Percentiles rank a stretch among this genome's conserved stretches.
Evolutionary conservation across 2,797 vertebrate species (phyloP).

Genomic region (Anabacerthia variegaticeps): DNA sequence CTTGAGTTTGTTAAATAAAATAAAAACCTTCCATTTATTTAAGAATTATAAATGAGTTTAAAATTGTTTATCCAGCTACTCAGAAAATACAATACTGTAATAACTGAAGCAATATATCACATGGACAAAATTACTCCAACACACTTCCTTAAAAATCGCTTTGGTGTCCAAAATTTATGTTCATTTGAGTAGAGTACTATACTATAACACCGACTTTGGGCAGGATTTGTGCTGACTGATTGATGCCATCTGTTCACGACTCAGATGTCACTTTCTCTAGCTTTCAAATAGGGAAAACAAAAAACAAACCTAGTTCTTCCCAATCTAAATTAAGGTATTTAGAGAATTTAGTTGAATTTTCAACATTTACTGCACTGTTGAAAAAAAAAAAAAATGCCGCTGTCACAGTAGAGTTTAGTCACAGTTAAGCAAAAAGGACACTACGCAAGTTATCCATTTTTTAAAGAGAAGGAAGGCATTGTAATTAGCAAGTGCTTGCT

Average conservation of each 20-base stretch:
- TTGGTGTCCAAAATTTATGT: background rate
- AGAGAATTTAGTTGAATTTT: background rate
- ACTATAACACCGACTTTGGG: background rate
- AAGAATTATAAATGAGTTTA: background rate
- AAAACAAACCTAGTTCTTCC: background rate
- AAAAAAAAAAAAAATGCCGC: background rate
- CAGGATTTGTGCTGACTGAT: conserved; percentile 39
- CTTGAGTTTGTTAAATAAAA: background rate
- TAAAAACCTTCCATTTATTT: background rate
- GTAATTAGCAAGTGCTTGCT: conserved; percentile 44
- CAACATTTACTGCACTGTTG: background rate
- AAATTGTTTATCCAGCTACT: background rate
- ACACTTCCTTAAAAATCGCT: background rate
- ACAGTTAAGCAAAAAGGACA: background rate
- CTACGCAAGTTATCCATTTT: background rate
- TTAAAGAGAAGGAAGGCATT: background rate
- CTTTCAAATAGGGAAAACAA: conserved; percentile 19
- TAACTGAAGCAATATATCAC: background rate
- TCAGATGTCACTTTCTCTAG: conserved; percentile 7
- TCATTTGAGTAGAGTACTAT: background rate
- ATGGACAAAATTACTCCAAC: background rate
- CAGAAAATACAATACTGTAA: background rate
- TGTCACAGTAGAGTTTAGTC: background rate
- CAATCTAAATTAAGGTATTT: background rate
- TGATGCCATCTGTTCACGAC: conserved; percentile 42